A percentile compares a stretch with the other conserved stretches of the same genome.
These are phyloP conservation scores for Phylloscopus whistleri DNA, from an alignment of 2,113 vertebrate genomes.

Conservation along the genomic window DNA sequence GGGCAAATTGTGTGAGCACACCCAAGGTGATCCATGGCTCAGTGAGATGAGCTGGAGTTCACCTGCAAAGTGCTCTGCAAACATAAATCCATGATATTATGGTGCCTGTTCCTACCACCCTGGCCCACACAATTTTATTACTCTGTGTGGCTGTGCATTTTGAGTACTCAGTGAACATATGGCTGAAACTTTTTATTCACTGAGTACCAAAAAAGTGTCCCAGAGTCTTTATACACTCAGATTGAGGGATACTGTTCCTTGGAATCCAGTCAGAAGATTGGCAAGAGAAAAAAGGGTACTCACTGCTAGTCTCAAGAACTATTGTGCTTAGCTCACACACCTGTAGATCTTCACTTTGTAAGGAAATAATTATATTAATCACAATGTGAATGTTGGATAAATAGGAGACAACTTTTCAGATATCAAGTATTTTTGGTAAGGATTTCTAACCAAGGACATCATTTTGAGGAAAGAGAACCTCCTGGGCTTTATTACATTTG, in stretches of 20 bases:
- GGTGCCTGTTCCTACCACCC: background rate
- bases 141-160: background rate
- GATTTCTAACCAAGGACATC: background rate
- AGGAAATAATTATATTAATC: background rate
- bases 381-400: background rate
- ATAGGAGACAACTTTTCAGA: background rate
- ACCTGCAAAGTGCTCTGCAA: background rate
- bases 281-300: background rate
- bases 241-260: background rate
- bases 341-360: background rate
- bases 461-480: background rate
- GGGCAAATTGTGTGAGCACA: background rate
- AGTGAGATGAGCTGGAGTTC: background rate
- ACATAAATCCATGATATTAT: background rate
- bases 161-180: background rate
- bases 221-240: background rate
- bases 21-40: accelerated
- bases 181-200: background rate
- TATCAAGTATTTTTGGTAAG: background rate
- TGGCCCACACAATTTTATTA: background rate
- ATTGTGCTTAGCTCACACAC: background rate
- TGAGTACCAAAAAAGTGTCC: background rate
- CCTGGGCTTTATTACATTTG: background rate
- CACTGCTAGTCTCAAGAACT: background rate
- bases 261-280: background rate